These are phyloP conservation scores for Capitella teleta DNA, from an alignment of 1,140 invertebrate genomes.

Conservation along the genomic window DNA sequence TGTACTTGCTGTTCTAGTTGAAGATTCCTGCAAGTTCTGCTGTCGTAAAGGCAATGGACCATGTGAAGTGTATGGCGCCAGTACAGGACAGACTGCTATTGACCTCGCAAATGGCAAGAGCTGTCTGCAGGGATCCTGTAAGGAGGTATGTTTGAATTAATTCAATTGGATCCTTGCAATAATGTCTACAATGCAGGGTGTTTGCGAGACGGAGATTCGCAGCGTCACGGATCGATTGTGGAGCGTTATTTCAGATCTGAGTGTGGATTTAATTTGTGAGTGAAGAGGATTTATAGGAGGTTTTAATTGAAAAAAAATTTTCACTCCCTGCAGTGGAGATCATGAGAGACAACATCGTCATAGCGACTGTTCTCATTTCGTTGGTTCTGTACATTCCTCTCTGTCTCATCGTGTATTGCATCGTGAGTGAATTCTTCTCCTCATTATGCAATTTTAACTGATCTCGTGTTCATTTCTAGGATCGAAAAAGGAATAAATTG, in stretches of 20 bases:
- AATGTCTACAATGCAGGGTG: conserved; percentile 3
- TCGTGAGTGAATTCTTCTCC: neutral
- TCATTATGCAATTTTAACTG: neutral
- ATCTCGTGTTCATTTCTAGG: neutral
- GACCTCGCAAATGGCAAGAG: neutral
- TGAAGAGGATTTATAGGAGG: neutral
- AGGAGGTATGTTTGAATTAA: neutral
- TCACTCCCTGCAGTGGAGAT: neutral
- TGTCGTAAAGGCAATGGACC: neutral
- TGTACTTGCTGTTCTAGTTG: neutral
- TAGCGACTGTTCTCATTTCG: neutral
- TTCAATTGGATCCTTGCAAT: neutral
- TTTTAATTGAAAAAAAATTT: no score
- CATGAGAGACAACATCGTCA: conserved; percentile 1
- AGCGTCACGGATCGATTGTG: neutral
- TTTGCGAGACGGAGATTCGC: neutral
- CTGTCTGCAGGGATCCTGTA: conserved; percentile 2
- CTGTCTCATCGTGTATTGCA: neutral
- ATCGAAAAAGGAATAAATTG: neutral
- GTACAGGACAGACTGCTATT: neutral
- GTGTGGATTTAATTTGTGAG: conserved; percentile 3
- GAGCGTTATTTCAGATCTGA: conserved; percentile 1
- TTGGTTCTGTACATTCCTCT: conserved; percentile 3
- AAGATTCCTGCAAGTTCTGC: neutral
- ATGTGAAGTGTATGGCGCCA: neutral